phyloP scores from a whole-genome alignment of 2,888 invertebrate species.

The Gastrophysa polygoni region DNA sequence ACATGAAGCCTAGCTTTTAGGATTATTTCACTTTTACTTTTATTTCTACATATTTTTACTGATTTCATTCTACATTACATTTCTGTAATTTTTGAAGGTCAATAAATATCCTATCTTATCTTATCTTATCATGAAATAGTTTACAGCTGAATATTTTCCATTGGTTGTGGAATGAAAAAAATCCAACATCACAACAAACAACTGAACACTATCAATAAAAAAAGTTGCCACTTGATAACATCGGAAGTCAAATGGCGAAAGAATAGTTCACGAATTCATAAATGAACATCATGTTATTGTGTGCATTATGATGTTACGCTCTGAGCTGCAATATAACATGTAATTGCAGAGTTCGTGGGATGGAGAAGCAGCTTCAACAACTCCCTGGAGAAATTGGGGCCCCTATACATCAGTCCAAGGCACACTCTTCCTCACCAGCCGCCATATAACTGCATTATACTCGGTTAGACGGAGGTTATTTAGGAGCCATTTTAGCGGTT shows the following conservation, averaged over 20 bases:
- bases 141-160: no score
- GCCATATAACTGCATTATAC: conserved; percentile 33
- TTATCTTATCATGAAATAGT: no score
- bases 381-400: conserved; percentile 58
- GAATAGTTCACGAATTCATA: conserved; percentile 17
- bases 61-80: no score
- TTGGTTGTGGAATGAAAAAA: no score
- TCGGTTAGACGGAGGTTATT: conserved; percentile 21
- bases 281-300: conserved; percentile 27
- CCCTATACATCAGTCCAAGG: conserved; percentile 57
- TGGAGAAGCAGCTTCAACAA: conserved; percentile 56
- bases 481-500: conserved; percentile 20
- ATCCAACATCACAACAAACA: background rate
- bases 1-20: no score
- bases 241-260: conserved; percentile 7
- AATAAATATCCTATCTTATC: no score
- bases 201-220: background rate
- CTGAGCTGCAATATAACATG: conserved; percentile 22
- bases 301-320: conserved; percentile 20
- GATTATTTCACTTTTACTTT: no score
- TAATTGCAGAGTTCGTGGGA: conserved; percentile 56
- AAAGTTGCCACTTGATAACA: conserved; percentile 16
- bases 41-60: no score
- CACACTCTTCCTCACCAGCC: conserved; percentile 53
- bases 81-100: no score